A percentile compares a stretch with the other conserved stretches of the same genome.
Evolutionary conservation across 2,888 invertebrate genomes (phyloP).

Genomic region (Cryptocephalus primarius): DNA sequence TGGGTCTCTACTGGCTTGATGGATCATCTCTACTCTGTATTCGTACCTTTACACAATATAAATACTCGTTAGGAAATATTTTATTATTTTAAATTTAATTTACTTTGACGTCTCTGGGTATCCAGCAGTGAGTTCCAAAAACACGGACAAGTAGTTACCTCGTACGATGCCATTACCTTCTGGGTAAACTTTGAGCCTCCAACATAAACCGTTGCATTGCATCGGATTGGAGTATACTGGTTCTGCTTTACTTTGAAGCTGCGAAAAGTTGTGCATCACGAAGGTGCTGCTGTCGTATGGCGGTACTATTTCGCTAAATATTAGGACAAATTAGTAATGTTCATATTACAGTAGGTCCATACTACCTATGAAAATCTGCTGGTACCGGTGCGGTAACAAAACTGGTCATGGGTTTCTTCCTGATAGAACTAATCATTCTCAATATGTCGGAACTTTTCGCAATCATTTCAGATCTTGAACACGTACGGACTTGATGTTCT

Average conservation of each 20-base stretch:
- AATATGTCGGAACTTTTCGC: slow-evolving; percentile 69
- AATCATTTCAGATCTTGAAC: slow-evolving; percentile 75
- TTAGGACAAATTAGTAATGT: background rate
- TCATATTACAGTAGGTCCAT: background rate
- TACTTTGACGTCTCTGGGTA: slow-evolving; percentile 89
- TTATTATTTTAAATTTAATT: background rate
- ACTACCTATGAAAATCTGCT: slow-evolving; percentile 78
- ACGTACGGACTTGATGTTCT: slow-evolving; percentile 66
- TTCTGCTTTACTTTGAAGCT: slow-evolving; percentile 76
- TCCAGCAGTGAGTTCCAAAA: slow-evolving; percentile 82
- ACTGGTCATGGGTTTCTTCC: slow-evolving; percentile 81
- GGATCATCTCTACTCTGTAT: slow-evolving; percentile 91
- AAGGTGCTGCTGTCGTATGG: slow-evolving; percentile 84
- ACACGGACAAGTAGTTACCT: slow-evolving; percentile 86
- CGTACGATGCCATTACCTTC: slow-evolving; percentile 91
- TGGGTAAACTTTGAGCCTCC: slow-evolving; percentile 85
- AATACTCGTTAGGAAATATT: background rate
- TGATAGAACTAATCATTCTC: slow-evolving; percentile 69
- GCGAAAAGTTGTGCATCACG: slow-evolving; percentile 74
- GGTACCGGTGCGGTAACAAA: slow-evolving; percentile 82
- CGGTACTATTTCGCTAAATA: slow-evolving; percentile 77
- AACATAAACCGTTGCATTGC: slow-evolving; percentile 79
- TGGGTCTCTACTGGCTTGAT: slow-evolving; percentile 73
- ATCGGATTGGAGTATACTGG: slow-evolving; percentile 87
- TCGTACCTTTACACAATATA: slow-evolving; percentile 47